phyloP scores from a whole-genome alignment of 2,888 invertebrate species.

The Cistogaster globosa region DNA sequence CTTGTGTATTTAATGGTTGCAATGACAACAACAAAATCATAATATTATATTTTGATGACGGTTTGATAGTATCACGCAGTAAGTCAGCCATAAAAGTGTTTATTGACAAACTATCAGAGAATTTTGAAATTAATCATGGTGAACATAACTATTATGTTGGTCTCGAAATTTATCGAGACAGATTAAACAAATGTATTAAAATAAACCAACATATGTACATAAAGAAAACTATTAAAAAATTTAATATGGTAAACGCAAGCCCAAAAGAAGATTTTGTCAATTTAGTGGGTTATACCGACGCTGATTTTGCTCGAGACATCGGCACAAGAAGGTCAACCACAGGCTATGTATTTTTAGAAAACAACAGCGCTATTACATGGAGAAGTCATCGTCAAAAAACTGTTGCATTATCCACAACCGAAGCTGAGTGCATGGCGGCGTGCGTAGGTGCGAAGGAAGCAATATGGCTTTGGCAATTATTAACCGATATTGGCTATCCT shows the following conservation, averaged over 20 bases:
- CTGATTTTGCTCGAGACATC: slow-evolving; percentile 71
- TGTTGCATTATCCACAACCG: slow-evolving; percentile 76
- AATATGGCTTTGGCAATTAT: slow-evolving; percentile 44
- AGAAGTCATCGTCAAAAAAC: slow-evolving; percentile 75
- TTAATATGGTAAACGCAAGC: slow-evolving; percentile 66
- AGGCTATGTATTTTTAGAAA: slow-evolving; percentile 71
- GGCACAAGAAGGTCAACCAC: slow-evolving; percentile 70
- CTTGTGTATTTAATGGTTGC: slow-evolving; percentile 73
- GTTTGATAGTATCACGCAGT: slow-evolving; percentile 68
- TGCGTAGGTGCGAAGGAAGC: slow-evolving; percentile 49
- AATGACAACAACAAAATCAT: slow-evolving; percentile 60
- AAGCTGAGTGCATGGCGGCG: slow-evolving; percentile 76
- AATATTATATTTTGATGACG: slow-evolving; percentile 76
- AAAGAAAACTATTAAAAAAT: slow-evolving; percentile 61
- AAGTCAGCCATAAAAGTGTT: slow-evolving; percentile 36
- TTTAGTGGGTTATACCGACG: slow-evolving; percentile 67
- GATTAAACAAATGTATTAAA: slow-evolving; percentile 55
- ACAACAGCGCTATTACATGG: slow-evolving; percentile 75
- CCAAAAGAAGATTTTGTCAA: slow-evolving; percentile 12
- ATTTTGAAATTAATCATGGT: slow-evolving; percentile 44
- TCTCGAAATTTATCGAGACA: slow-evolving; percentile 53
- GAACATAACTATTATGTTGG: slow-evolving; percentile 57
- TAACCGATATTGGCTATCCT: slow-evolving; percentile 48
- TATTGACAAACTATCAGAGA: slow-evolving; percentile 38
- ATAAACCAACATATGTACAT: slow-evolving; percentile 65